Evolutionary conservation across 2,113 vertebrate genomes (phyloP), one percentile per base, ranked within the genome.

Genomic region (Apeltes quadracus): DNA sequence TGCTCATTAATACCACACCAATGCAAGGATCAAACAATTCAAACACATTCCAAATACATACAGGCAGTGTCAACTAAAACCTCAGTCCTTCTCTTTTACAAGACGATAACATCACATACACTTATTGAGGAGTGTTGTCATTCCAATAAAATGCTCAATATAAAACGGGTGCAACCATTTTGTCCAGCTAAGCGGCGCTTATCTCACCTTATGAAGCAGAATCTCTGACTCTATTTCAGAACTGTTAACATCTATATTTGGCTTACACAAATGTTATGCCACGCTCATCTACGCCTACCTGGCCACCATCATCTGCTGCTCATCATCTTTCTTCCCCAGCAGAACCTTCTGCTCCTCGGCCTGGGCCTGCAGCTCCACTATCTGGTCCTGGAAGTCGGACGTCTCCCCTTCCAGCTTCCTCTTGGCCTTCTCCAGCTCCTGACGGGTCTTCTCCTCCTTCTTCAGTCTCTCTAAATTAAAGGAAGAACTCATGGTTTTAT

Each of bases 361-460:
- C 84, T 98, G 97, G 2, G 94, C 93, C 83, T 98, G 97, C 1
- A 98, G 93, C 93, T 99, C 98, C 0, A 94, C 92, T 22, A 99
- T 98, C 93, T 99, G 98, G 91, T 99, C 98, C 91, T 98, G 96
- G 16, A 97, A 93, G 86, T 99, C 98, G 0, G 97, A 95, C 0
- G 95, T 98, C 76, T 99, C 98, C 0, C 94, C 97, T 0, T 99
- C 98, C 62, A 99, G 95, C 79, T 99, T 99, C 75, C 98, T 93
- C 88, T 99, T 99, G 1, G 97, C 94, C 85, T 99, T 99, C 88
- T 99, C 98, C 3, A 99, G 83, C 81, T 99, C 98, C 73, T 99
- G 98, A 0, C 98, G 95, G 0, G 96, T 98, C 77, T 99, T 99
- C 80, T 99, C 98, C 82, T 99, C 98, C 87, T 99, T 99, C 87